Percentiles rank a stretch among this genome's conserved stretches.
These are phyloP conservation scores for Lasius platythorax DNA, from an alignment of 2,888 invertebrate species.

Conservation along the genomic window DNA sequence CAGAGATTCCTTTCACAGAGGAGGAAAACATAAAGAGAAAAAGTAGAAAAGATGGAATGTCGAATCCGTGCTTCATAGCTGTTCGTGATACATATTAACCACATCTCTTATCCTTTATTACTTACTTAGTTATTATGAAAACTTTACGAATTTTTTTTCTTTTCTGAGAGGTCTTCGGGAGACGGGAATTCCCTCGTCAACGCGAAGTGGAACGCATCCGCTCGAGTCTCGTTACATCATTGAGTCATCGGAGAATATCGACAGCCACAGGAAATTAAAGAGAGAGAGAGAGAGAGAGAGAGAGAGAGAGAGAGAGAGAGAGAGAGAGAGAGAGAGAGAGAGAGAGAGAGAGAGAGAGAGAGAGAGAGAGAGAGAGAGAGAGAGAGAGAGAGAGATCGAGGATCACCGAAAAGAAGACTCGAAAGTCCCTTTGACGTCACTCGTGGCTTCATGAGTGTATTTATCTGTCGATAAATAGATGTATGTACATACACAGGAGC, in stretches of 20 bases:
- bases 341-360: no score
- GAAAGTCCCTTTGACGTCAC: slow-evolving; percentile 20
- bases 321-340: not conserved
- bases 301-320: no score
- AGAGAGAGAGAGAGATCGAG: not conserved
- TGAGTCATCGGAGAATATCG: not conserved
- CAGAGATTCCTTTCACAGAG: not conserved
- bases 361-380: no score
- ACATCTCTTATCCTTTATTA: not conserved
- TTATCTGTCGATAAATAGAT: slow-evolving; percentile 16
- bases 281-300: no score
- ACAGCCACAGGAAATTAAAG: not conserved
- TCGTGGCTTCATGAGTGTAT: not conserved
- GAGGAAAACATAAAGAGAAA: not conserved
- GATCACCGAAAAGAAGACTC: not conserved
- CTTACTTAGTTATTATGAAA: not conserved
- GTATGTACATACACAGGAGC: not conserved
- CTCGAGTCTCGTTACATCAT: not conserved
- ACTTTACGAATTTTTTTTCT: not conserved
- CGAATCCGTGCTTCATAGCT: not conserved
- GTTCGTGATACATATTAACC: not conserved
- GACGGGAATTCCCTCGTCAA: not conserved
- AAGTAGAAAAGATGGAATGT: not conserved
- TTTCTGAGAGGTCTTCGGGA: not conserved
- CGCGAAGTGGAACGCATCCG: not conserved